Base-by-base conservation (phyloP, 2,797 vertebrate genomes). In the Otolemur crassicaudatus region DNA sequence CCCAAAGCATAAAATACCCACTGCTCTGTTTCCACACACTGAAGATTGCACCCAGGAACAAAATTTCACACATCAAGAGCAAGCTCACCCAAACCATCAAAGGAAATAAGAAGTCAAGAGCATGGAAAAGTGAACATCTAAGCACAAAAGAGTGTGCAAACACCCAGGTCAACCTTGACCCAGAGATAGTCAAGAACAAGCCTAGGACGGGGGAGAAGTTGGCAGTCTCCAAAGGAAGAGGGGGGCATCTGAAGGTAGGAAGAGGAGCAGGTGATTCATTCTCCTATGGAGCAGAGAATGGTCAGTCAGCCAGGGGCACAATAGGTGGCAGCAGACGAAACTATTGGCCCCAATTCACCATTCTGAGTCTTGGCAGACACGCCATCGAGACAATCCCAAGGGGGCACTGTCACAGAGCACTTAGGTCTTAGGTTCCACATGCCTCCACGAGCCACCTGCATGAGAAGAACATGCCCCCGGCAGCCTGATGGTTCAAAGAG, bases 71-170 rank as follows among this genome's bases (percentile, higher is more conserved):
- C 23, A 25, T 82, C 61, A 86, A 20, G 19, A 49, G 73, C 73
- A 90, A 43, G 13, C 20, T 88, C 31, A 61, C n/a, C 65, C 22
- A 49, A 65, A 43, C 25, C 31, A 73, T 85, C 53, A 27, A 19
- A 87, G 27, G 49, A 60, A 46, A 10, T 9, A 37, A 87, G 8
- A 27, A 20, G 13, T 3, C 10, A 0, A 0, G 14, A 8, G 5
- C 7, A 3, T 17, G 31, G 22, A 81, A 19, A 16, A 31, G 12
- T 23, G 79, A 91, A 4, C 29, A 72, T 13, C 61, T 29, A 72
- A 31, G 8, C 7, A 12, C 29, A 37, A 43, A 67, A 17, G 12
- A 29, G 29, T 12, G 5, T 14, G 46, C 49, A 49, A 53, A 43
- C 34, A 5, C 34, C 61, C 69, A 23, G 4, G 31, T 37, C 65